Conservation (phyloP, 2,888 invertebrate species). For the Dryadula phaetusa region DNA sequence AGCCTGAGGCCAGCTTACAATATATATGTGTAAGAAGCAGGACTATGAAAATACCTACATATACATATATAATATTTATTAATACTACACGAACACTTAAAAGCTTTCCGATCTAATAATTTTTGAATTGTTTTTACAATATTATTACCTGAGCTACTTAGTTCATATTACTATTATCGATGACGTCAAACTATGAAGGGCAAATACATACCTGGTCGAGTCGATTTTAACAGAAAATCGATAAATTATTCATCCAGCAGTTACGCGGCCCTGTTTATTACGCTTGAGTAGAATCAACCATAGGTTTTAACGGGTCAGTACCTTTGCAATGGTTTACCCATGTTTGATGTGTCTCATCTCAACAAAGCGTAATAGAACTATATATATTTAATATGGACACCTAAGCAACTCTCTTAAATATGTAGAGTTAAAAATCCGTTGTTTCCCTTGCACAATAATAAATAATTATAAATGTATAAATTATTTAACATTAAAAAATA, state of each 20-base stretch:
- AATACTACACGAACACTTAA: too few relatives aligned
- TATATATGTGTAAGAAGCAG: too few relatives aligned
- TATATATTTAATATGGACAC: not conserved
- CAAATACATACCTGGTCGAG: slow-evolving; percentile 50
- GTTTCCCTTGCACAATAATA: not conserved
- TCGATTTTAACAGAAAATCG: slow-evolving; percentile 59
- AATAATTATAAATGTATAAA: too few relatives aligned
- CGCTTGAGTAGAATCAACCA: slow-evolving; percentile 35
- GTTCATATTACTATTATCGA: slow-evolving; percentile 51
- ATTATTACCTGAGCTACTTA: slow-evolving; percentile 36
- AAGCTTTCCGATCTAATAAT: not conserved
- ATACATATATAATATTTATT: not conserved
- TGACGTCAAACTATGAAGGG: slow-evolving; percentile 54
- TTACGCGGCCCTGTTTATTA: slow-evolving; percentile 44
- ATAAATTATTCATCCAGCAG: slow-evolving; percentile 56
- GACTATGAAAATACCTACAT: not conserved
- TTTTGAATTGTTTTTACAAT: slow-evolving; percentile 22
- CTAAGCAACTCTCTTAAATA: not conserved
- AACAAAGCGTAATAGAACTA: not conserved
- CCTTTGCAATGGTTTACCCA: not conserved
- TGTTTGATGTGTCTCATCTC: not conserved
- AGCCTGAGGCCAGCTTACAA: too few relatives aligned
- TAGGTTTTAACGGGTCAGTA: slow-evolving; percentile 17
- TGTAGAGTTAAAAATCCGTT: not conserved
- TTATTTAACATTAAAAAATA: too few relatives aligned